These are phyloP conservation scores for Ormyrus rosae DNA, from an alignment of 2,888 invertebrate genomes.

Conservation along the genomic window DNA sequence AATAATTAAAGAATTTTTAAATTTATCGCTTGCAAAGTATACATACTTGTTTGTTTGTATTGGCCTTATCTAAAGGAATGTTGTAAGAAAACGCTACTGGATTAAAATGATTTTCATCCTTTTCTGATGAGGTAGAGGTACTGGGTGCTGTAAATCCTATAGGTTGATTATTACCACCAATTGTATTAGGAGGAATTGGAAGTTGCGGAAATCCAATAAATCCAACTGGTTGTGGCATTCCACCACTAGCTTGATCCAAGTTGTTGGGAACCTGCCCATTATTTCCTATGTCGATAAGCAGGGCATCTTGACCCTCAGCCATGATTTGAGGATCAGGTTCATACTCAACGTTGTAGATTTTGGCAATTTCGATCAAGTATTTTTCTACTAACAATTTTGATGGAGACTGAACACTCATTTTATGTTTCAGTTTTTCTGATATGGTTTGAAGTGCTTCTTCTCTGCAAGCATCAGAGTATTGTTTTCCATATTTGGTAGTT, in stretches of 20 bases:
- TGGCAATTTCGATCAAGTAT: slow-evolving; percentile 96
- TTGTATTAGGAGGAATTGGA: slow-evolving; percentile 80
- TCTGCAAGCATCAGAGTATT: slow-evolving; percentile 92
- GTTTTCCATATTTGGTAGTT: slow-evolving; percentile 94
- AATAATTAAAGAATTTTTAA: slow-evolving; percentile 45
- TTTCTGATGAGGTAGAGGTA: slow-evolving; percentile 60
- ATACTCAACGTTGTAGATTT: slow-evolving; percentile 95
- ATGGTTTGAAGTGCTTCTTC: slow-evolving; percentile 88
- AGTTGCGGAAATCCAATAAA: slow-evolving; percentile 89
- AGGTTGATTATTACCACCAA: slow-evolving; percentile 53
- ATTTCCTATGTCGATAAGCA: slow-evolving; percentile 71
- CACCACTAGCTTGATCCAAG: slow-evolving; percentile 76
- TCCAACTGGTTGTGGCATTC: slow-evolving; percentile 84
- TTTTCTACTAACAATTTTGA: slow-evolving; percentile 96
- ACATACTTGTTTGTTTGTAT: slow-evolving; percentile 66
- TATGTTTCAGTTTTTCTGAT: slow-evolving; percentile 94
- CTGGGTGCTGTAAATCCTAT: slow-evolving; percentile 69
- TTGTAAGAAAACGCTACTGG: slow-evolving; percentile 80
- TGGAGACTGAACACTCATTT: slow-evolving; percentile 95
- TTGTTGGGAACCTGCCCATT: slow-evolving; percentile 77
- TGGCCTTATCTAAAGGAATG: slow-evolving; percentile 79
- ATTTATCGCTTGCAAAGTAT: neutral
- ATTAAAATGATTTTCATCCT: slow-evolving; percentile 70
- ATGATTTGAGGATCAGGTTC: slow-evolving; percentile 96
- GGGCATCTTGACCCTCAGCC: slow-evolving; percentile 81